A percentile compares a stretch with the other conserved stretches of the same genome.
These are phyloP conservation scores for Rotaria sp. DNA, from an alignment of 2,888 invertebrate species.

Conservation along the genomic window DNA sequence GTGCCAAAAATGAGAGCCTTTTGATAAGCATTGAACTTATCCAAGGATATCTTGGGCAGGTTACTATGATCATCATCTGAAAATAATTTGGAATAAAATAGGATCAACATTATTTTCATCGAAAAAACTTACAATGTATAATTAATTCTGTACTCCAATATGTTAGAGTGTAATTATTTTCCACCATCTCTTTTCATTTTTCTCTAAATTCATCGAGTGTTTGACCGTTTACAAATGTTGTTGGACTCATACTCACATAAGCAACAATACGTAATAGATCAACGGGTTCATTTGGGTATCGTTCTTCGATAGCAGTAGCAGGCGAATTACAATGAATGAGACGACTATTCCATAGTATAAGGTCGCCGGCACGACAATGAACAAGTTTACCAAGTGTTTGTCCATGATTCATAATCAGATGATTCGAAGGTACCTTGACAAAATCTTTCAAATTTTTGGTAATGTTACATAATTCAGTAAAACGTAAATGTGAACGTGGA, in stretches of 20 bases:
- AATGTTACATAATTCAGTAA: not conserved
- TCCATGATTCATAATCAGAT: not conserved
- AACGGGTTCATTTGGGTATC: not conserved
- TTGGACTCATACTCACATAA: not conserved
- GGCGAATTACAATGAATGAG: not conserved
- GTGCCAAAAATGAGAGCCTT: not conserved
- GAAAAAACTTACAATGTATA: too few species aligned
- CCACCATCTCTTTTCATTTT: not conserved
- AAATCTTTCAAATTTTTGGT: not conserved
- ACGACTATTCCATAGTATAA: not conserved
- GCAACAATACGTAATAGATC: not conserved
- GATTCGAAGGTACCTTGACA: not conserved
- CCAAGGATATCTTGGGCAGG: not conserved
- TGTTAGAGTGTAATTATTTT: not conserved
- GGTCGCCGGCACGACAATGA: not conserved
- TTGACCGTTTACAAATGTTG: not conserved
- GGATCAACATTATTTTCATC: too few species aligned
- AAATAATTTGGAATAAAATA: not conserved
- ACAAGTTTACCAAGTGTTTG: not conserved
- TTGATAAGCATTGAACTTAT: not conserved
- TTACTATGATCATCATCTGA: not conserved
- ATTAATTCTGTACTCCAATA: not conserved
- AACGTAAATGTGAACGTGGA: not conserved
- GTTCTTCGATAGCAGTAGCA: not conserved
- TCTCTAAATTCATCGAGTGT: not conserved